These are phyloP conservation scores for Ormia ochracea DNA, from an alignment of 2,888 invertebrate species.

Conservation along the genomic window DNA sequence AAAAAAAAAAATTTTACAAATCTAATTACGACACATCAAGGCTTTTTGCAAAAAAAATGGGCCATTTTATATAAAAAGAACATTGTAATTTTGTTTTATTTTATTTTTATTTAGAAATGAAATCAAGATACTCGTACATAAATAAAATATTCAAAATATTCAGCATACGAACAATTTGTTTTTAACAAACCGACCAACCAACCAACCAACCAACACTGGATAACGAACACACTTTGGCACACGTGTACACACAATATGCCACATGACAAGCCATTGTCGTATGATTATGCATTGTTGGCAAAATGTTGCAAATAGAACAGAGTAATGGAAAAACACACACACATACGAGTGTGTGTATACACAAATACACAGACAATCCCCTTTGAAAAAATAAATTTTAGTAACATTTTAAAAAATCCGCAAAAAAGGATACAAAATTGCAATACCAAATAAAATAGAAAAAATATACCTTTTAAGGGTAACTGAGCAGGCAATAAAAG, in stretches of 20 bases:
- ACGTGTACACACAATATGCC: conserved; percentile 38
- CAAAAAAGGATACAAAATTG: conserved; percentile 16
- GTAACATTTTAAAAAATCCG: not conserved
- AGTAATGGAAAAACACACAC: conserved; percentile 21
- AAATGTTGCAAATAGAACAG: conserved; percentile 55
- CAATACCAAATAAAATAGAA: conserved; percentile 1
- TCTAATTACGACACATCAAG: conserved; percentile 54
- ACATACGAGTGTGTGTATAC: not conserved
- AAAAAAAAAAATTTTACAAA: conserved; percentile 39
- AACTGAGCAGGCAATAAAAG: not conserved
- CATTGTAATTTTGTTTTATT: not conserved
- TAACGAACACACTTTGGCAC: not conserved
- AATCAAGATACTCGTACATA: conserved; percentile 43
- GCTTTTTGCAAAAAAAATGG: conserved; percentile 9
- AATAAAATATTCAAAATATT: conserved; percentile 55
- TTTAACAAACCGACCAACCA: conserved; percentile 41
- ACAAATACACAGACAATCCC: not conserved
- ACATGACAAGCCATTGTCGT: conserved; percentile 61
- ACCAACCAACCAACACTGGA: conserved; percentile 41
- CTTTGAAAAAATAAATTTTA: conserved; percentile 15
- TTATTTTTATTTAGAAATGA: conserved; percentile 24
- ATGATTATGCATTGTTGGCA: conserved; percentile 60
- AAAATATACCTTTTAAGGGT: conserved; percentile 6
- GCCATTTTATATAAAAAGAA: not conserved
- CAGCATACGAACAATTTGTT: conserved; percentile 47